Percentiles rank a stretch among this genome's conserved stretches.
Conservation (phyloP, 2,888 invertebrate genomes). For the Agrotis puta region DNA sequence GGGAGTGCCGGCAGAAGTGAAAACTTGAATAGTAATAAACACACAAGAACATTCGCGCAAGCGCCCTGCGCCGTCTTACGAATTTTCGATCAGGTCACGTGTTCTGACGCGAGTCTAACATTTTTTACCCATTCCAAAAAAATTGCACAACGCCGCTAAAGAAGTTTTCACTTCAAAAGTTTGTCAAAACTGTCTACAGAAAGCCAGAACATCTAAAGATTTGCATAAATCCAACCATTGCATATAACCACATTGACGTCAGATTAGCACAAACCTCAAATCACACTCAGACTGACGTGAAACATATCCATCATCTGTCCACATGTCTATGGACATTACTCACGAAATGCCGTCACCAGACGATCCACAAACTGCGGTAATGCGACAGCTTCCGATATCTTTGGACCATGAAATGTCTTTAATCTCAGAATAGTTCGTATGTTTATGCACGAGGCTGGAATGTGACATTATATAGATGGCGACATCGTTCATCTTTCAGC, state of each 20-base stretch:
- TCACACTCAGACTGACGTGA: constrained; percentile 27
- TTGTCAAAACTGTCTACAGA: too few relatives aligned
- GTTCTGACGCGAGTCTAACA: too few relatives aligned
- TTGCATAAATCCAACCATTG: not conserved
- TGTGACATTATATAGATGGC: constrained; percentile 35
- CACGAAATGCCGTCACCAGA: constrained; percentile 20
- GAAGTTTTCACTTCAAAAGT: too few relatives aligned
- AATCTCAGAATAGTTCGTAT: constrained; percentile 45
- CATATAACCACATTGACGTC: constrained; percentile 7
- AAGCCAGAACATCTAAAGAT: not conserved
- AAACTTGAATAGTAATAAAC: too few relatives aligned
- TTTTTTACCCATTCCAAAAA: too few relatives aligned
- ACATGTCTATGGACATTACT: constrained; percentile 25
- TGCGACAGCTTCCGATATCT: constrained; percentile 31
- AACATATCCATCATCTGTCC: constrained; percentile 26
- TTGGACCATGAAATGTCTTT: constrained; percentile 44
- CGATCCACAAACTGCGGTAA: not conserved
- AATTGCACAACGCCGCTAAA: too few relatives aligned
- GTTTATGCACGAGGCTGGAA: constrained; percentile 50
- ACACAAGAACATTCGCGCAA: too few relatives aligned
- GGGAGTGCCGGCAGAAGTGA: too few relatives aligned
- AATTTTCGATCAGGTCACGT: too few relatives aligned
- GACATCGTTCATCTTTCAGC: constrained; percentile 5
- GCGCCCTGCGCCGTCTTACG: too few relatives aligned
- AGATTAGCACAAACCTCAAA: constrained; percentile 8